Conservation (phyloP, 2,888 invertebrate species). For the Melieria omissa region DNA sequence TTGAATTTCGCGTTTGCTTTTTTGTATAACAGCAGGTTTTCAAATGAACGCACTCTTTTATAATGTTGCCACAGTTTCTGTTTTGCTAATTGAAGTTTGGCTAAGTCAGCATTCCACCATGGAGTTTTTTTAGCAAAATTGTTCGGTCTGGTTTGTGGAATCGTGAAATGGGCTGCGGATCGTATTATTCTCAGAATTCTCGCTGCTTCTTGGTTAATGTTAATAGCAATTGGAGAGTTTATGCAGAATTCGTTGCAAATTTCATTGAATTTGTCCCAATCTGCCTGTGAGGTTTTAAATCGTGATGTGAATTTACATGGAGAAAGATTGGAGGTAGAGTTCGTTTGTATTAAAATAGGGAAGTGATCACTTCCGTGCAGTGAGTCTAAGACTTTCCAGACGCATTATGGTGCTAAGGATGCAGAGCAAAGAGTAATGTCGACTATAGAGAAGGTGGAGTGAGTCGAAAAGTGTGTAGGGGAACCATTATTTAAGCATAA, state of each 20-base stretch:
- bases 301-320: background rate
- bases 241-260: background rate
- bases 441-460: background rate
- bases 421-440: background rate
- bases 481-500: background rate
- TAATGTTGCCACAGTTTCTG: slow-evolving; percentile 2
- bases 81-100: background rate
- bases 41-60: background rate
- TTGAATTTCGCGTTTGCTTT: slow-evolving; percentile 9
- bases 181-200: background rate
- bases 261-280: background rate
- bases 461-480: background rate
- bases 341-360: background rate
- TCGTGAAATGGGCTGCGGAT: background rate
- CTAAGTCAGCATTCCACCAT: slow-evolving; percentile 5
- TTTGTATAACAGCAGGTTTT: slow-evolving; percentile 10
- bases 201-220: slow-evolving; percentile 3
- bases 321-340: background rate
- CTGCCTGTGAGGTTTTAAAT: background rate
- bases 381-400: background rate
- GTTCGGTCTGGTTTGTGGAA: slow-evolving; percentile 5
- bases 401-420: background rate
- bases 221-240: background rate
- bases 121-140: background rate
- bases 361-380: slow-evolving; percentile 13